Conservation (phyloP, 2,797 vertebrate species). For the Pampus argenteus region DNA sequence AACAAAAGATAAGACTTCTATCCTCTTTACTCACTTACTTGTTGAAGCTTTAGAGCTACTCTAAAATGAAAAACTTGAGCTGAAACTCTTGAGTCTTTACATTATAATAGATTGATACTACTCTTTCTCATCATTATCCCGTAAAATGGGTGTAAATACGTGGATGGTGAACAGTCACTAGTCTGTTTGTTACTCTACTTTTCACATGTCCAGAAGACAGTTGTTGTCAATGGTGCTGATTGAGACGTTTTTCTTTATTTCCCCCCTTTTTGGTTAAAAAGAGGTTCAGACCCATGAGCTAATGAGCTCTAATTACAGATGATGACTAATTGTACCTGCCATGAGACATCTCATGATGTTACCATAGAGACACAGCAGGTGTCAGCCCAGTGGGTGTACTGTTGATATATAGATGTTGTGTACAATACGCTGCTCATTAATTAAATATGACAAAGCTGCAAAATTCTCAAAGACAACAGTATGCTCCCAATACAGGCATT, state of each 20-base stretch:
- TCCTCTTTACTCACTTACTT: too few species aligned
- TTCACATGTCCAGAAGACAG: constrained; percentile 8
- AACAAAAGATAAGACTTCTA: too few species aligned
- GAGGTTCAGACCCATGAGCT: constrained; percentile 25
- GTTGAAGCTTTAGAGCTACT: too few species aligned
- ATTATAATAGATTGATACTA: too few species aligned
- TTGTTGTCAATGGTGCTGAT: background rate
- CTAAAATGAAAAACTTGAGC: too few species aligned
- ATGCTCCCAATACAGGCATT: background rate
- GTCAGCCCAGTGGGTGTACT: constrained; percentile 47
- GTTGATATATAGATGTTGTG: constrained; percentile 44
- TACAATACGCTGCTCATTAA: constrained; percentile 49
- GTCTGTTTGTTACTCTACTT: constrained; percentile 7
- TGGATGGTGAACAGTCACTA: too few species aligned
- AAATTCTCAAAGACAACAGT: constrained; percentile 17
- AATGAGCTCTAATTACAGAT: constrained; percentile 65
- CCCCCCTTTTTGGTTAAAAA: constrained; percentile 37
- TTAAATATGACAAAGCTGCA: constrained; percentile 41
- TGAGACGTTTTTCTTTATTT: background rate
- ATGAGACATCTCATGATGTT: constrained; percentile 49
- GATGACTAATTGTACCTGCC: constrained; percentile 52
- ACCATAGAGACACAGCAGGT: constrained; percentile 61
- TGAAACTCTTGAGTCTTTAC: too few species aligned
- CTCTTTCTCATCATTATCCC: too few species aligned
- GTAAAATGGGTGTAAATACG: too few species aligned